These are phyloP conservation scores for Monodelphis domestica DNA, from an alignment of 2,797 vertebrate species.

Conservation along the genomic window DNA sequence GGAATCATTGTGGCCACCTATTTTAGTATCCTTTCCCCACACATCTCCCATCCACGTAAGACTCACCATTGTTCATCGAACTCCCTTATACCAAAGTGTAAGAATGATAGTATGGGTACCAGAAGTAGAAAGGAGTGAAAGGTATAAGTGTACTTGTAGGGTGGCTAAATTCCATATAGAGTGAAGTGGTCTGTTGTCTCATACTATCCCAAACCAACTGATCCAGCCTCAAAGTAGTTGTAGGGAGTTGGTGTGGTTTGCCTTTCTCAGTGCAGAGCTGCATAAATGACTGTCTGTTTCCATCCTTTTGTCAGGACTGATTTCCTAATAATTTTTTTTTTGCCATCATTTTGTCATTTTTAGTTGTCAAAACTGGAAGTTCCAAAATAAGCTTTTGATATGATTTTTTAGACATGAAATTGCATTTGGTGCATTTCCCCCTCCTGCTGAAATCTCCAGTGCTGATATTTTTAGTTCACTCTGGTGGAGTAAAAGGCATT, in stretches of 20 bases:
- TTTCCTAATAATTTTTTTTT: constrained; percentile 29
- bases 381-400: constrained; percentile 51
- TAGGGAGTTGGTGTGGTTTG: neutral
- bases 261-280: neutral
- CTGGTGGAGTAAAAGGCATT: constrained; percentile 79
- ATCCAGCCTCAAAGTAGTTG: neutral
- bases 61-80: neutral
- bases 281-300: neutral
- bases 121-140: neutral
- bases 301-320: neutral
- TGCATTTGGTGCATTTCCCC: constrained; percentile 74
- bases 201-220: neutral
- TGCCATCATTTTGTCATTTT: constrained; percentile 29
- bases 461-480: constrained; percentile 84
- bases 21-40: neutral
- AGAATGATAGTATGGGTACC: neutral
- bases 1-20: too few species aligned
- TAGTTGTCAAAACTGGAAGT: constrained; percentile 57
- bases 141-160: neutral
- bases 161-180: neutral
- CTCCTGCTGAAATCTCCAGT: constrained; percentile 81
- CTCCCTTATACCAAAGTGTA: neutral
- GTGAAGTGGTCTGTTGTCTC: neutral
- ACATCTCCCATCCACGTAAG: neutral
- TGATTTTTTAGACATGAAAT: constrained; percentile 73